Conservation (phyloP, 2,797 vertebrate genomes). For the Apodemus agrarius region DNA sequence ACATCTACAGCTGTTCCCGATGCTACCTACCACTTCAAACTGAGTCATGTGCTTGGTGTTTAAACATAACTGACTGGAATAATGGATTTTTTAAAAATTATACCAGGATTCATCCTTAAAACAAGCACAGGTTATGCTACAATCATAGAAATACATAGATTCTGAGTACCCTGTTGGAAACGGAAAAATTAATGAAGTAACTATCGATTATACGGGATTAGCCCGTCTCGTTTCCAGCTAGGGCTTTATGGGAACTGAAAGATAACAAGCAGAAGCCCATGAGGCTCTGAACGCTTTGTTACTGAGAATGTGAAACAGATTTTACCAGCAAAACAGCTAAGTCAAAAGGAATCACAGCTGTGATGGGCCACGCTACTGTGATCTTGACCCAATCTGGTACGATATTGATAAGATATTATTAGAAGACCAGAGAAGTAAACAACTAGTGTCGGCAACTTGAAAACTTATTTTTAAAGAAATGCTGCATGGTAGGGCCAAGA, state of each 20-base stretch:
- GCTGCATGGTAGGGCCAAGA: not conserved
- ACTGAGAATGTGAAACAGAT: not conserved
- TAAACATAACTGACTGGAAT: not conserved
- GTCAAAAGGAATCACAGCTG: not conserved
- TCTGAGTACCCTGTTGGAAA: not conserved
- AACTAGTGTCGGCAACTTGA: not conserved
- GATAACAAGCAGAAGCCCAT: not conserved
- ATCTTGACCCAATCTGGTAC: not conserved
- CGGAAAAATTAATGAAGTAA: not conserved
- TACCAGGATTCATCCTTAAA: not conserved
- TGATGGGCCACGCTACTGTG: not conserved
- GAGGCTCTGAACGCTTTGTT: not conserved
- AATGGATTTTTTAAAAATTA: not conserved
- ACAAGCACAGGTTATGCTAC: not conserved
- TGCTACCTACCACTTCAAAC: too few species aligned
- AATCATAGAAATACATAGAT: not conserved
- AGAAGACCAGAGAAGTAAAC: not conserved
- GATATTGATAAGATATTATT: not conserved
- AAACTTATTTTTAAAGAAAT: slow-evolving; percentile 11
- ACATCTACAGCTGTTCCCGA: not conserved
- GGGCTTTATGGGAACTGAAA: not conserved
- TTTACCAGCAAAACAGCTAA: not conserved
- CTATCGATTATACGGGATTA: not conserved
- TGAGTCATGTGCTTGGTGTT: not conserved
- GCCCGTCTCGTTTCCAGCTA: not conserved